Percentiles rank a stretch among this genome's conserved stretches.
Evolutionary conservation across 2,113 vertebrate genomes (phyloP).

Genomic region (Periophthalmus modestus): DNA sequence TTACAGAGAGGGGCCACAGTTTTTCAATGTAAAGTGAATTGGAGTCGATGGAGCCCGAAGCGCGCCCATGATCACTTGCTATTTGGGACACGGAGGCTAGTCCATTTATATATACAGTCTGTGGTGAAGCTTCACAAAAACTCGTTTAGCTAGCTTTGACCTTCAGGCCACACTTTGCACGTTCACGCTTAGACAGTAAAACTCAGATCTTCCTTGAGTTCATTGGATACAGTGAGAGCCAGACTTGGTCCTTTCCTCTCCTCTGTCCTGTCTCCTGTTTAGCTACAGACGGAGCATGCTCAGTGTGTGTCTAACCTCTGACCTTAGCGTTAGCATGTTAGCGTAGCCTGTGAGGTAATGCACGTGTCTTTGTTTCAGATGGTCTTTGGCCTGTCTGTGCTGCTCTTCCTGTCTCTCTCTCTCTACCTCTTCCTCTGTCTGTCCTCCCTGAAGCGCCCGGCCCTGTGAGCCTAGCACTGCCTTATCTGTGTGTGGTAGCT

Average conservation of each 20-base stretch:
- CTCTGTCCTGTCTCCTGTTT: conserved; percentile 34
- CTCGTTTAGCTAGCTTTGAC: too few species aligned
- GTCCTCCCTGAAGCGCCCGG: conserved; percentile 75
- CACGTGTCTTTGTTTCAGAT: conserved; percentile 79
- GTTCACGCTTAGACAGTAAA: too few species aligned
- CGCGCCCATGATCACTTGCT: too few species aligned
- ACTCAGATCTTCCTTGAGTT: background rate
- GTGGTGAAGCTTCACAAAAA: too few species aligned
- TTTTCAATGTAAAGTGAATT: too few species aligned
- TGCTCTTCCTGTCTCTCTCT: conserved; percentile 75
- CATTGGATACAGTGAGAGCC: background rate
- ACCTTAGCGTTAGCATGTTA: conserved; percentile 59
- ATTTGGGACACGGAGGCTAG: too few species aligned
- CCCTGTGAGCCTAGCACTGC: conserved; percentile 74
- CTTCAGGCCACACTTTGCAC: too few species aligned
- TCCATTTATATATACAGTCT: too few species aligned
- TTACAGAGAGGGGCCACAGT: too few species aligned
- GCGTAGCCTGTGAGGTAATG: conserved; percentile 60
- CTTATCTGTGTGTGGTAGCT: conserved; percentile 76
- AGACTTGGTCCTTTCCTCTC: background rate
- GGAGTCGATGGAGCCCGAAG: too few species aligned
- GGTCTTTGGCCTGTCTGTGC: conserved; percentile 75
- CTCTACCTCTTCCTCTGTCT: conserved; percentile 77
- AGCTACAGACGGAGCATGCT: conserved; percentile 69
- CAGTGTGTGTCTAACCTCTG: conserved; percentile 60